Evolutionary conservation across 1,140 invertebrate species (phyloP).

Genomic region (Diorhabda carinulata): DNA sequence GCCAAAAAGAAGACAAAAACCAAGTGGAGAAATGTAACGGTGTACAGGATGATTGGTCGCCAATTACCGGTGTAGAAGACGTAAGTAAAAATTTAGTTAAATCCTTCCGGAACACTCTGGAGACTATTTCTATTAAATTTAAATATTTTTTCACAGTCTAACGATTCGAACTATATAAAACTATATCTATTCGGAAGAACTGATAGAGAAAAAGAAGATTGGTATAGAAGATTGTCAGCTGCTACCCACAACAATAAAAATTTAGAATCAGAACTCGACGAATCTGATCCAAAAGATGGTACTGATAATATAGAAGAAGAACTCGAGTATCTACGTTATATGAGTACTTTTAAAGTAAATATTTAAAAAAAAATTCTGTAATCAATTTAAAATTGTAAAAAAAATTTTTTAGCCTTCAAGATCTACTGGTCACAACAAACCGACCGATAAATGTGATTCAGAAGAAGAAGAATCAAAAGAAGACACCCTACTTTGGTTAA

Average conservation of each 20-base stretch:
- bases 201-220: slow-evolving; percentile 85
- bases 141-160: slow-evolving; percentile 25
- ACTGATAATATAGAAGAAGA: slow-evolving; percentile 18
- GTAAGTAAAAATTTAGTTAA: no score
- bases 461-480: slow-evolving; percentile 17
- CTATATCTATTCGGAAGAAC: slow-evolving; percentile 75
- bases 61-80: no score
- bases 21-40: slow-evolving; percentile 5
- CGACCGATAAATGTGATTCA: slow-evolving; percentile 13
- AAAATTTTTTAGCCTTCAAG: slow-evolving; percentile 19
- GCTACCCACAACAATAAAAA: slow-evolving; percentile 28
- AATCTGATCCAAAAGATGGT: slow-evolving; percentile 6
- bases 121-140: background rate
- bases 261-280: background rate
- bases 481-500: slow-evolving; percentile 26
- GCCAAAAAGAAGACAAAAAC: slow-evolving; percentile 17
- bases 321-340: slow-evolving; percentile 34
- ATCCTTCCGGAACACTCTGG: no score
- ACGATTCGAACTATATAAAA: slow-evolving; percentile 41
- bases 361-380: background rate
- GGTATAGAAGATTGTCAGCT: slow-evolving; percentile 54
- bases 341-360: slow-evolving; percentile 34
- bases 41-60: slow-evolving; percentile 25
- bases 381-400: background rate
- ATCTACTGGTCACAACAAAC: slow-evolving; percentile 2